These are phyloP conservation scores for Danio rerio DNA, from an alignment of 2,113 vertebrate species.

Conservation along the genomic window DNA sequence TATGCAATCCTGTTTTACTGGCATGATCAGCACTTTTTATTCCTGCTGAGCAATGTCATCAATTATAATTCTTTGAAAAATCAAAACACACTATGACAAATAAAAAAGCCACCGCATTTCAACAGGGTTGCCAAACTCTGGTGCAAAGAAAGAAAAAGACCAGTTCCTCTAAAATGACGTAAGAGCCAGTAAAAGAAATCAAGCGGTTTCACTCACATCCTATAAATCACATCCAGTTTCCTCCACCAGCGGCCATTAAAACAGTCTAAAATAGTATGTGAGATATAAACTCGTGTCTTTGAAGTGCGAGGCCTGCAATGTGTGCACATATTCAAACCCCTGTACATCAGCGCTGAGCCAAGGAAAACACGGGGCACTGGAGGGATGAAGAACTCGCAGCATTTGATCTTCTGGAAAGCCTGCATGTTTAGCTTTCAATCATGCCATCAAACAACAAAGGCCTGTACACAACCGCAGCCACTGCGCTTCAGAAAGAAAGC, in stretches of 20 bases:
- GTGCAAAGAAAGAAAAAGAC: not conserved
- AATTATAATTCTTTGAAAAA: slow-evolving; percentile 15
- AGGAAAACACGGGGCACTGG: not conserved
- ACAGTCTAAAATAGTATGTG: slow-evolving; percentile 16
- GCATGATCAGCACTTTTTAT: slow-evolving; percentile 7
- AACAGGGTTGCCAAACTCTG: not conserved
- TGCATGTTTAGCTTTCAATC: slow-evolving; percentile 26
- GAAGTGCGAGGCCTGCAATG: slow-evolving; percentile 27
- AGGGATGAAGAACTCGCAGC: slow-evolving; percentile 6
- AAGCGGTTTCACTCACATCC: not conserved
- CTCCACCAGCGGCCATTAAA: slow-evolving; percentile 5
- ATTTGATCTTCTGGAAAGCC: slow-evolving; percentile 37
- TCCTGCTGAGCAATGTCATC: not conserved
- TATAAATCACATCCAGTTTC: slow-evolving; percentile 18
- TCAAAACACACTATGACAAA: not conserved
- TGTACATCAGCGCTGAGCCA: not conserved
- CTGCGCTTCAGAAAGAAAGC: slow-evolving; percentile 12
- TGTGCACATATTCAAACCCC: slow-evolving; percentile 6
- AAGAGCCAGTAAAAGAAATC: slow-evolving; percentile 30
- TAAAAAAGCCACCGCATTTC: not conserved
- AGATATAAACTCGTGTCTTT: slow-evolving; percentile 29
- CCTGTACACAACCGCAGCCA: not conserved
- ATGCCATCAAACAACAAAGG: not conserved
- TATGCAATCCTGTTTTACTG: not conserved
- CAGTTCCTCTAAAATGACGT: slow-evolving; percentile 29